Evolutionary conservation across 2,888 invertebrate genomes (phyloP).

Genomic region (Willowsia nigromaculata): DNA sequence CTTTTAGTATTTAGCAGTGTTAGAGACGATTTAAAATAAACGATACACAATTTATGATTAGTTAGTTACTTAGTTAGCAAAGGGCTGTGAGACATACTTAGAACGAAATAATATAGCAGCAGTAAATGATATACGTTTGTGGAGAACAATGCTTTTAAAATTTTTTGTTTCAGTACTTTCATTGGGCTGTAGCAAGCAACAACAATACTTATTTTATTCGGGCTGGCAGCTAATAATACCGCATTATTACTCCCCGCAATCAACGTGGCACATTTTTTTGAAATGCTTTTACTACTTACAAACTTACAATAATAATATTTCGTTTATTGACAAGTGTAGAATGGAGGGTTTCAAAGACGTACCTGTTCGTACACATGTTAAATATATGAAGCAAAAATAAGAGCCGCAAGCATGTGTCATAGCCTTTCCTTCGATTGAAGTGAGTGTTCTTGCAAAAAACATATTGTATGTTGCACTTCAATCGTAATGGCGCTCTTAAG

Average conservation of each 20-base stretch:
- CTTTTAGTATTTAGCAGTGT: not conserved
- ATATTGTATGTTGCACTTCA: not conserved
- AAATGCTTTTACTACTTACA: constrained; percentile 8
- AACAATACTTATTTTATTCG: not conserved
- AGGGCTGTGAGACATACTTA: not conserved
- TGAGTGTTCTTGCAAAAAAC: not conserved
- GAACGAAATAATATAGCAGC: constrained; percentile 15
- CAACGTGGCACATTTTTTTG: constrained; percentile 29
- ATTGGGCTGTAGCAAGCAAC: constrained; percentile 19
- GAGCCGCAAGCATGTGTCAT: constrained; percentile 11
- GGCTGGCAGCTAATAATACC: constrained; percentile 18
- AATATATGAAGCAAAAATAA: not conserved
- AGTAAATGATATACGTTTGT: constrained; percentile 7
- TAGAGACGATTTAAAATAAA: not conserved
- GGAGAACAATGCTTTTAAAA: constrained; percentile 28
- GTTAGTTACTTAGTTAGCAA: constrained; percentile 12
- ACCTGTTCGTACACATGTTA: not conserved
- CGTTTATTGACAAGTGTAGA: constrained; percentile 39
- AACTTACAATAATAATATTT: too few species aligned
- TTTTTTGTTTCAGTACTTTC: constrained; percentile 28
- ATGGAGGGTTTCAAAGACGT: not conserved
- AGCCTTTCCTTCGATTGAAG: not conserved
- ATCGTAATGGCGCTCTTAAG: constrained; percentile 29
- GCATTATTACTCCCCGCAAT: constrained; percentile 24
- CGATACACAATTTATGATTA: not conserved